Evolutionary conservation across 2,888 invertebrate species (phyloP).

Genomic region (Thecophora atra): DNA sequence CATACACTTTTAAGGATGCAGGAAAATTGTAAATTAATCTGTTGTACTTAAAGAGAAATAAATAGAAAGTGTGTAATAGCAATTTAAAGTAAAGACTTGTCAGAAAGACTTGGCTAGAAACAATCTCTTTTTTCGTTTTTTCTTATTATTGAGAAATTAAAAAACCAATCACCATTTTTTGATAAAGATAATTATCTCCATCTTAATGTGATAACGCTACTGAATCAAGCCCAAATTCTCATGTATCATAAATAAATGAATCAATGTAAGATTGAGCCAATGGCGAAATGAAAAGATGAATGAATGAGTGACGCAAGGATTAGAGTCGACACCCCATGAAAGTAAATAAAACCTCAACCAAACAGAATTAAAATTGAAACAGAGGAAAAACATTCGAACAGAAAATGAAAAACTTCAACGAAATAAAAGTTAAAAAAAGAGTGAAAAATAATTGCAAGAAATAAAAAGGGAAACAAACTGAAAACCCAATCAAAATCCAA

Average conservation of each 20-base stretch:
- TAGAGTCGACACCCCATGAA: background rate
- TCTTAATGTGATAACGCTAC: conserved; percentile 43
- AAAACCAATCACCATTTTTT: too few species aligned
- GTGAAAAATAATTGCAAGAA: background rate
- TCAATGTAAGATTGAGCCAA: background rate
- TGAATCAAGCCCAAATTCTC: conserved; percentile 7
- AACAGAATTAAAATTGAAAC: background rate
- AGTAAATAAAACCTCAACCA: background rate
- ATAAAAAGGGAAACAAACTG: background rate
- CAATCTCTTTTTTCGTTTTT: too few species aligned
- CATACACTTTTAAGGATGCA: too few species aligned
- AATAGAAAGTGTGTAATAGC: too few species aligned
- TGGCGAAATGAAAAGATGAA: conserved; percentile 2
- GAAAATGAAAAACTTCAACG: background rate
- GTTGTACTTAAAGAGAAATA: too few species aligned
- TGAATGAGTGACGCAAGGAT: too few species aligned
- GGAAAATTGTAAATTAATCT: too few species aligned
- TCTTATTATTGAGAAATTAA: too few species aligned
- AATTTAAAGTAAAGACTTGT: too few species aligned
- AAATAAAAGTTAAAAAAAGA: background rate
- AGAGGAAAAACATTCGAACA: background rate
- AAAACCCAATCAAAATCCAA: too few species aligned
- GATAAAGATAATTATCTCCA: too few species aligned
- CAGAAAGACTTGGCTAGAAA: too few species aligned
- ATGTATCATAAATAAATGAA: background rate